A percentile compares a stretch with the other conserved stretches of the same genome.
Conservation (phyloP, 2,888 invertebrate genomes). For the Apoderus coryli region DNA sequence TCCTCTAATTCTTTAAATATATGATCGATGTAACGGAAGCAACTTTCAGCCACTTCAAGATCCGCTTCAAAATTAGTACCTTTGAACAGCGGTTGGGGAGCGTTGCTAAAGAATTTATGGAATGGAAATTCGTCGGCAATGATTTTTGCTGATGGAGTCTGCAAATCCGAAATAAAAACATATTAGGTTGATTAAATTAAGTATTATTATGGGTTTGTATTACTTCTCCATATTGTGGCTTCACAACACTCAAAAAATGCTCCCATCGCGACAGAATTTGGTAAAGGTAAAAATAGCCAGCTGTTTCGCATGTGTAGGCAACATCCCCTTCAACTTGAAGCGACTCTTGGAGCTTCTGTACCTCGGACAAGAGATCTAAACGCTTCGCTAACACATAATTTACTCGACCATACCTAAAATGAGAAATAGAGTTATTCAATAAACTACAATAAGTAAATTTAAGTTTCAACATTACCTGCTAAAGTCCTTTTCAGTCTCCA, state of each 20-base stretch:
- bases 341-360: constrained; percentile 75
- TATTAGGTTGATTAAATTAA: too few relatives aligned
- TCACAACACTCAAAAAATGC: constrained; percentile 55
- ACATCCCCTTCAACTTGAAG: constrained; percentile 77
- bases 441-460: neutral
- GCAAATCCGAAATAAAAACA: too few relatives aligned
- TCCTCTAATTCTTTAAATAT: constrained; percentile 97
- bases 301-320: constrained; percentile 96
- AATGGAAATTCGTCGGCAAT: constrained; percentile 84
- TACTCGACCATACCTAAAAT: constrained; percentile 92
- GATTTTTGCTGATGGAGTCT: constrained; percentile 37
- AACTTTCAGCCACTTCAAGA: constrained; percentile 79
- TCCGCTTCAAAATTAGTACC: constrained; percentile 64
- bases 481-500: constrained; percentile 98
- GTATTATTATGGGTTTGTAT: too few relatives aligned
- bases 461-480: constrained; percentile 41
- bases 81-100: constrained; percentile 85
- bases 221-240: constrained; percentile 34
- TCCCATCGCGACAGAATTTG: constrained; percentile 89
- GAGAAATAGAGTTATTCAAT: too few relatives aligned
- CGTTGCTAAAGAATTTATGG: constrained; percentile 81
- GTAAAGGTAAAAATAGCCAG: constrained; percentile 94
- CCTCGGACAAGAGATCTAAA: constrained; percentile 74
- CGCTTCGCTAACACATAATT: constrained; percentile 95
- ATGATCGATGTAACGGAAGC: constrained; percentile 85